A percentile compares a stretch with the other conserved stretches of the same genome.
Evolutionary conservation across 92 coral and sea anemone genomes (phyloP).

Genomic region (Nematostella vectensis): DNA sequence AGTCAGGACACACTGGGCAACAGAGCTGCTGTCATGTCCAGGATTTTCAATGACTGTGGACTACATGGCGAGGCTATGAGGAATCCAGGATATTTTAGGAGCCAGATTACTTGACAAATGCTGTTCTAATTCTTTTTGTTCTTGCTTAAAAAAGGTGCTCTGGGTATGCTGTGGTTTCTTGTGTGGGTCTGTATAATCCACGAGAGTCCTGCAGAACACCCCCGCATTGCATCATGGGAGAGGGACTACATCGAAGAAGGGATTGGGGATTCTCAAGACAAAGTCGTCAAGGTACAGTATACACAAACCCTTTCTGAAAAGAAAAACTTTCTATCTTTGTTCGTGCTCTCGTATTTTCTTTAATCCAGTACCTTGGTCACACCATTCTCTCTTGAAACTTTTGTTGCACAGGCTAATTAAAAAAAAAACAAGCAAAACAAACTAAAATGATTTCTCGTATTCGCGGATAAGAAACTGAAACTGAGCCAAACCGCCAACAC

Average conservation of each 20-base stretch:
- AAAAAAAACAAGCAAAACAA: too few relatives aligned
- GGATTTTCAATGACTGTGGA: too few relatives aligned
- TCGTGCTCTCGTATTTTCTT: background rate
- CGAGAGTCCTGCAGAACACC: conserved; percentile 34
- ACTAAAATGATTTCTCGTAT: too few relatives aligned
- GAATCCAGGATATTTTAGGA: too few relatives aligned
- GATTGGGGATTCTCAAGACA: conserved; percentile 26
- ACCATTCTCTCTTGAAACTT: too few relatives aligned
- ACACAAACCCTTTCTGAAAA: background rate
- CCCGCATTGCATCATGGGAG: conserved; percentile 25
- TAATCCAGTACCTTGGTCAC: background rate
- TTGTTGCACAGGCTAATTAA: too few relatives aligned
- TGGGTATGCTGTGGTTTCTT: conserved; percentile 30
- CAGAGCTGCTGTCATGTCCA: background rate
- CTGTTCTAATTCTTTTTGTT: background rate
- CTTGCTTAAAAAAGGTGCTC: conserved; percentile 12
- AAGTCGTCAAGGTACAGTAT: conserved; percentile 11
- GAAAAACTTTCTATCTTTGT: background rate
- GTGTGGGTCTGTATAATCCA: conserved; percentile 19
- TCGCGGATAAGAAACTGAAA: too few relatives aligned
- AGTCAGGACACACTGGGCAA: background rate
- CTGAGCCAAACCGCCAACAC: too few relatives aligned
- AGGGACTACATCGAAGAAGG: conserved; percentile 17
- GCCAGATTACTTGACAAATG: background rate
- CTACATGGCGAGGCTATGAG: too few relatives aligned